Percentiles rank a stretch among this genome's conserved stretches.
Conservation (phyloP, 2,113 vertebrate genomes). For the Crotophaga sulcirostris region DNA sequence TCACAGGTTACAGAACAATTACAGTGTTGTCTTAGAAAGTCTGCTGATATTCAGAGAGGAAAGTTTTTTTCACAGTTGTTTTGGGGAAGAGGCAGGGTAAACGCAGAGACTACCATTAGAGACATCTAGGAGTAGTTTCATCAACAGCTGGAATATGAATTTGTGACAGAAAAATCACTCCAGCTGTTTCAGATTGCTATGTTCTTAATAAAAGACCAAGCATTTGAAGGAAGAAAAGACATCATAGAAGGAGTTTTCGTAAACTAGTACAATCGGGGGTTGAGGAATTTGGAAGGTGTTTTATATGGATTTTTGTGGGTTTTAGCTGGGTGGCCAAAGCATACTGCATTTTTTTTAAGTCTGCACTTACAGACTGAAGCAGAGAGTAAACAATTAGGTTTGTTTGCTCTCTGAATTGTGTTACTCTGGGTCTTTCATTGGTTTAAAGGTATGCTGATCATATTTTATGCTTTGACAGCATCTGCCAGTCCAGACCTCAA, state of each 20-base stretch:
- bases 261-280: neutral
- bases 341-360: constrained; percentile 35
- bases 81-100: neutral
- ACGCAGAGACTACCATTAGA: neutral
- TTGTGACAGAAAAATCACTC: neutral
- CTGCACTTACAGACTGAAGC: constrained; percentile 8
- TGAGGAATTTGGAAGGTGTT: constrained; percentile 52
- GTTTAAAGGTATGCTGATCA: neutral
- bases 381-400: constrained; percentile 33
- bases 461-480: neutral
- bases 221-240: neutral
- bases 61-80: neutral
- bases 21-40: neutral
- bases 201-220: neutral
- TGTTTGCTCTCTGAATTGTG: constrained; percentile 22
- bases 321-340: constrained; percentile 41
- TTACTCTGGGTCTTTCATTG: neutral
- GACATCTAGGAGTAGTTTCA: neutral
- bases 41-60: neutral
- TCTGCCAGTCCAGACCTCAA: neutral
- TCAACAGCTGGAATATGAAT: neutral
- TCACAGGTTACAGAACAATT: neutral
- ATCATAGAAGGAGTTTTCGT: neutral
- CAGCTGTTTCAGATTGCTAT: neutral
- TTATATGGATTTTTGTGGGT: constrained; percentile 63